A percentile compares a stretch with the other conserved stretches of the same genome.
Evolutionary conservation across 2,888 invertebrate genomes (phyloP).

Genomic region (Sphaeridia pumilis): DNA sequence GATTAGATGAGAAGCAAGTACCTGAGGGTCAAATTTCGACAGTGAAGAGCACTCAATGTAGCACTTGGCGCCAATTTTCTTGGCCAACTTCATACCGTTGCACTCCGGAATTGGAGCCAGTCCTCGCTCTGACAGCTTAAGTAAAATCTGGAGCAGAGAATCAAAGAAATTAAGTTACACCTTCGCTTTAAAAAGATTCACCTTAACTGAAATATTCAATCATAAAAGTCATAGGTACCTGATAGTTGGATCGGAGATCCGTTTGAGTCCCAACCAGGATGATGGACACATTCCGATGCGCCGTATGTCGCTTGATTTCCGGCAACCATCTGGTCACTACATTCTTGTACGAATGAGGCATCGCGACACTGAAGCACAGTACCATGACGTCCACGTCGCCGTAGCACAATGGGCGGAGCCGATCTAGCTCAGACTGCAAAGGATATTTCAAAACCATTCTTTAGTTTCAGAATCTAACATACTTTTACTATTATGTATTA

Average conservation of each 20-base stretch:
- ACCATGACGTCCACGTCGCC: constrained; percentile 22
- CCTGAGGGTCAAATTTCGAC: constrained; percentile 61
- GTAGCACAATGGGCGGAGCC: constrained; percentile 31
- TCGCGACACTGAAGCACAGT: constrained; percentile 30
- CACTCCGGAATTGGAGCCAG: constrained; percentile 30
- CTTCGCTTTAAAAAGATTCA: not conserved
- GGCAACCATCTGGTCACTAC: constrained; percentile 28
- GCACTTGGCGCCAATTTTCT: constrained; percentile 92
- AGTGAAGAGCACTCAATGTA: constrained; percentile 96
- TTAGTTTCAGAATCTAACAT: too few species aligned
- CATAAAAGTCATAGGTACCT: constrained; percentile 12
- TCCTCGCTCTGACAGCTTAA: constrained; percentile 28
- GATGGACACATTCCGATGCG: constrained; percentile 5
- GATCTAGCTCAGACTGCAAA: constrained; percentile 26
- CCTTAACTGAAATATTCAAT: not conserved
- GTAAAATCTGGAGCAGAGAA: constrained; percentile 4
- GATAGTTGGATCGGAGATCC: constrained; percentile 32
- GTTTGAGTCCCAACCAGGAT: constrained; percentile 30
- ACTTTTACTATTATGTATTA: too few species aligned
- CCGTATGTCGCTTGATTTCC: constrained; percentile 19
- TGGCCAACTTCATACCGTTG: constrained; percentile 52
- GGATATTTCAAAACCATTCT: too few species aligned
- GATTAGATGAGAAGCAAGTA: constrained; percentile 5
- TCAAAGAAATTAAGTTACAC: not conserved
- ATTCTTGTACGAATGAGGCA: constrained; percentile 26